Evolutionary conservation across 2,888 invertebrate species (phyloP).

Genomic region (Polyploca ridens): DNA sequence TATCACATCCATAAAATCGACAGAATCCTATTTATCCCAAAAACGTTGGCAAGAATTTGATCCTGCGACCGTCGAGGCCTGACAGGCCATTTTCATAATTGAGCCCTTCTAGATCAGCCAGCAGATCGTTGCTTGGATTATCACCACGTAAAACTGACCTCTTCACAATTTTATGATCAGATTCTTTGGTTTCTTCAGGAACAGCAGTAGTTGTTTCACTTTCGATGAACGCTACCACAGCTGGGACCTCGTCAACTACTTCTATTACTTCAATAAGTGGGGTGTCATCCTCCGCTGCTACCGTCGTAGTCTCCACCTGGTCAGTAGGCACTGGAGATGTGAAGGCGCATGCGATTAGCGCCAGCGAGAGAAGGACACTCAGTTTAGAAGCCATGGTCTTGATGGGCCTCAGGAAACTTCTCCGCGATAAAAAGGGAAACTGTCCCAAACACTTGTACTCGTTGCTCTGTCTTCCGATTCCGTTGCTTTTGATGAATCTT

Average conservation of each 20-base stretch:
- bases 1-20: too few relatives aligned
- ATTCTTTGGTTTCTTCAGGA: slow-evolving; percentile 41
- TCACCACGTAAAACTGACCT: slow-evolving; percentile 67
- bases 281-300: slow-evolving; percentile 41
- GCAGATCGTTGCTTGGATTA: slow-evolving; percentile 65
- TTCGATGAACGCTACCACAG: slow-evolving; percentile 47
- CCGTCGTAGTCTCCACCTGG: slow-evolving; percentile 47
- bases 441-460: slow-evolving; percentile 49
- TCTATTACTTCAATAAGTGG: slow-evolving; percentile 56
- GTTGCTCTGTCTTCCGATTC: slow-evolving; percentile 39
- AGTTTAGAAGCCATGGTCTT: slow-evolving; percentile 64
- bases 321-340: slow-evolving; percentile 56
- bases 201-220: slow-evolving; percentile 33
- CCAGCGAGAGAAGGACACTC: slow-evolving; percentile 61
- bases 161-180: slow-evolving; percentile 61
- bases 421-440: slow-evolving; percentile 48
- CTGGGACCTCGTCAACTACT: slow-evolving; percentile 61
- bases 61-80: slow-evolving; percentile 68
- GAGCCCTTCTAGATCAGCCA: slow-evolving; percentile 65
- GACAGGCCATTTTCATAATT: slow-evolving; percentile 58
- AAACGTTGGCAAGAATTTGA: slow-evolving; percentile 76
- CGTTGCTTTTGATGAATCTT: slow-evolving; percentile 37
- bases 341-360: slow-evolving; percentile 47
- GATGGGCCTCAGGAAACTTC: slow-evolving; percentile 59
- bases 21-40: slow-evolving; percentile 52